phyloP scores from a whole-genome alignment of 2,113 vertebrate species.

The Falcunculus frontatus region DNA sequence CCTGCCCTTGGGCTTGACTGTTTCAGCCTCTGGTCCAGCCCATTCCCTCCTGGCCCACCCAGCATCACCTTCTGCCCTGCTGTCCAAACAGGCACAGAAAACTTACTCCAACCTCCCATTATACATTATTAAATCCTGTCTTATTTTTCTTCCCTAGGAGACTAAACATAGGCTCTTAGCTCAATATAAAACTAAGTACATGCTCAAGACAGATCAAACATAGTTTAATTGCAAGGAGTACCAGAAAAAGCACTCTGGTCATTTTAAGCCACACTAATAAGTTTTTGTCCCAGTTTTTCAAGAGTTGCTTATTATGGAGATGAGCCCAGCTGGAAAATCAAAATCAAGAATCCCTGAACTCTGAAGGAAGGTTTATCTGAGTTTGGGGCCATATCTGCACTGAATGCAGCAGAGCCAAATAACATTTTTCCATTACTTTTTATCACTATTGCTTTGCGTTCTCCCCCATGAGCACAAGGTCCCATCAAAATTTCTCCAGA shows the following conservation, averaged over 20 bases:
- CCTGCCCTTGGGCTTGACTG: neutral
- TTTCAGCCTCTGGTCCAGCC: neutral
- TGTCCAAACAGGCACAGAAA: neutral
- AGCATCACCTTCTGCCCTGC: neutral
- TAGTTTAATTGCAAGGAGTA: neutral
- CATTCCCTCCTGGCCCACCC: neutral
- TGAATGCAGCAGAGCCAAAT: neutral
- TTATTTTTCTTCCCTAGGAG: slow-evolving; percentile 20
- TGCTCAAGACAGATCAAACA: neutral
- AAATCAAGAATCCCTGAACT: slow-evolving; percentile 52
- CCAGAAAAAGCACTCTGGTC: neutral
- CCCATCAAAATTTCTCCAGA: neutral
- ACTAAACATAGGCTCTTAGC: slow-evolving; percentile 22
- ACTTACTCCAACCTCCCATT: neutral
- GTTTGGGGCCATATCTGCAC: neutral
- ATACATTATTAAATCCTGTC: neutral
- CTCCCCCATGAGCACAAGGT: slow-evolving; percentile 31
- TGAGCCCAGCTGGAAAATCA: slow-evolving; percentile 30
- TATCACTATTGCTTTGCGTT: slow-evolving; percentile 23
- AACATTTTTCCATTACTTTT: slow-evolving; percentile 56
- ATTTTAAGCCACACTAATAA: slow-evolving; percentile 11
- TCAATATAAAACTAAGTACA: slow-evolving; percentile 24
- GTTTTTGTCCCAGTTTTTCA: neutral
- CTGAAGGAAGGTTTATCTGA: slow-evolving; percentile 1
- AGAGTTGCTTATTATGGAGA: slow-evolving; percentile 31